These are phyloP conservation scores for Rattus norvegicus DNA, from an alignment of 2,113 vertebrate species.

Conservation along the genomic window GRCr8 NC_086019.1:141970501-141971000, in stretches of 20 bases:
- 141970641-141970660: constrained; percentile 72
- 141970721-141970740: constrained; percentile 67
- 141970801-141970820: not conserved
- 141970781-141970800: not conserved
- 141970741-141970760: constrained; percentile 24
- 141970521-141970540: constrained; percentile 33
- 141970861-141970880: not conserved
- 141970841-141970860: not conserved
- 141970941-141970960: not conserved
- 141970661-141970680: constrained; percentile 82
- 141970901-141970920: not conserved
- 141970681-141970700: constrained; percentile 64
- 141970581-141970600: constrained; percentile 38
- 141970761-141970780: constrained; percentile 40
- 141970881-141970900: constrained; percentile 56
- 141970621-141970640: constrained; percentile 45
- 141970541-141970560: constrained; percentile 1
- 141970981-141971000: not conserved
- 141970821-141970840: not conserved
- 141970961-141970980: not conserved
- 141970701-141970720: constrained; percentile 76
- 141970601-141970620: not conserved
- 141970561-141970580: not conserved
- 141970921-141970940: not conserved
- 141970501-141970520: constrained; percentile 22